Evolutionary conservation across 2,113 vertebrate species (phyloP).

Genomic region (Neofelis nebulosa): DNA sequence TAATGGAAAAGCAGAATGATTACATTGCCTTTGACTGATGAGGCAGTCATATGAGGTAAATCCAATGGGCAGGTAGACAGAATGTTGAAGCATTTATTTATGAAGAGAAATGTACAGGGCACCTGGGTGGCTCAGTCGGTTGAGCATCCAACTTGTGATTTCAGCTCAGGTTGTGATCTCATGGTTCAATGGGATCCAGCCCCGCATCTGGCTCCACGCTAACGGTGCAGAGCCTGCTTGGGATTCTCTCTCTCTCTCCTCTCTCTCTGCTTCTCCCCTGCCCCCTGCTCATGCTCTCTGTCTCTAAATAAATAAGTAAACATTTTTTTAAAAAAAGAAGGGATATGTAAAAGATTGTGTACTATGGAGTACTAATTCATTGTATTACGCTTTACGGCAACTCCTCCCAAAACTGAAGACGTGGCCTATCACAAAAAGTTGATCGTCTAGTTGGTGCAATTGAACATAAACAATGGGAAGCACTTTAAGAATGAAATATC

Average conservation of each 20-base stretch:
- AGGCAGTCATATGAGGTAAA: background rate
- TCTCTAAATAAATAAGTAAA: no score
- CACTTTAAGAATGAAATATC: background rate
- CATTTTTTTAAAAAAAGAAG: background rate
- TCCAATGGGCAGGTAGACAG: background rate
- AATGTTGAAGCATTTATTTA: background rate
- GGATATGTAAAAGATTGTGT: background rate
- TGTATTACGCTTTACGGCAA: background rate
- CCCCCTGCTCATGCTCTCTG: no score
- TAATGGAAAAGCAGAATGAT: background rate
- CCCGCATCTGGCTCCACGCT: no score
- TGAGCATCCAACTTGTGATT: no score
- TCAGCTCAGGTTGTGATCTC: no score
- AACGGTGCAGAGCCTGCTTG: no score
- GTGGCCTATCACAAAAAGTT: background rate
- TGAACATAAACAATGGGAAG: background rate
- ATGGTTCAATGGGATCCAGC: no score
- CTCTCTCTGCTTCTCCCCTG: no score
- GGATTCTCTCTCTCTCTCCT: no score
- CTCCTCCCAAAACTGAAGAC: background rate
- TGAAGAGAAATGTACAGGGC: background rate
- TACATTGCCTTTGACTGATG: slow-evolving; percentile 17
- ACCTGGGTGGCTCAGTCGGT: no score
- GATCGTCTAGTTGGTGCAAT: background rate
- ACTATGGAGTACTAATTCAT: background rate